phyloP scores from a whole-genome alignment of 2,113 vertebrate species.

The Isurus oxyrinchus region DNA sequence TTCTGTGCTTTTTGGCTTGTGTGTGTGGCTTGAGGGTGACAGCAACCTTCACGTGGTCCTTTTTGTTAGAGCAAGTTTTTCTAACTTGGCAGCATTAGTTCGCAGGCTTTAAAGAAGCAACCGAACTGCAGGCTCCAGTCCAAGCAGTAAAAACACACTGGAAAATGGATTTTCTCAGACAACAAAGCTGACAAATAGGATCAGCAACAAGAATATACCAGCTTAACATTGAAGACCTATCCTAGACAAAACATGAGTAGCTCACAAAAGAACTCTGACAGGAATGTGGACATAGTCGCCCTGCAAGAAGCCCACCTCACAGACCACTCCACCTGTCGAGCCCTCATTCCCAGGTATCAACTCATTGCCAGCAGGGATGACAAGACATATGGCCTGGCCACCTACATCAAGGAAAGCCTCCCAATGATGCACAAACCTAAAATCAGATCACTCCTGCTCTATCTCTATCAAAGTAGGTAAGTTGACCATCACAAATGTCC shows the following conservation, averaged over 20 bases:
- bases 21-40: background rate
- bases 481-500: no score
- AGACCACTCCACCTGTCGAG: background rate
- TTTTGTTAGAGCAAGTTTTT: background rate
- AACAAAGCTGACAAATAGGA: background rate
- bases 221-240: background rate
- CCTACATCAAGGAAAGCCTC: no score
- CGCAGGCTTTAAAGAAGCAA: background rate
- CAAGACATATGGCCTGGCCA: no score
- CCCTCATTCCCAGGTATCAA: no score
- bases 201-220: background rate
- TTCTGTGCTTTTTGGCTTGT: background rate
- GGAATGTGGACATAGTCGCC: background rate
- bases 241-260: background rate
- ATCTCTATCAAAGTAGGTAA: no score
- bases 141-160: background rate
- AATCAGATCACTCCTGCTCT: no score
- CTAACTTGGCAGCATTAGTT: background rate
- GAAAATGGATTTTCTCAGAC: background rate
- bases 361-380: no score
- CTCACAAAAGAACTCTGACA: background rate
- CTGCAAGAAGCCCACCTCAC: background rate
- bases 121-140: background rate
- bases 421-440: no score
- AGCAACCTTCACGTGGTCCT: background rate